Conservation (phyloP, 2,888 invertebrate species). For the Carabus problematicus region DNA sequence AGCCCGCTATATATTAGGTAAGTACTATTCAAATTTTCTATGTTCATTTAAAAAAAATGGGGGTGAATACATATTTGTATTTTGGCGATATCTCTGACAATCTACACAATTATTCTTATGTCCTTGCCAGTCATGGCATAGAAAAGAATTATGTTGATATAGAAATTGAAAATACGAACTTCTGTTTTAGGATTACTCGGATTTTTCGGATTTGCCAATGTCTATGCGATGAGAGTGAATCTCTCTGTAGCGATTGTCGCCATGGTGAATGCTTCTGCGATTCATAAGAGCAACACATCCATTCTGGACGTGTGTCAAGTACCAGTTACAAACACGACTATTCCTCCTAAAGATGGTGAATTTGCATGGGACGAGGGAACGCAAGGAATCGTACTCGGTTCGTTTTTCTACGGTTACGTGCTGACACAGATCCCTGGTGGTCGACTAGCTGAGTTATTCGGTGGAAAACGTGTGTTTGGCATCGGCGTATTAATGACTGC, state of each 20-base stretch:
- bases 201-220: constrained; percentile 86
- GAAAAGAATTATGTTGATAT: too few species aligned
- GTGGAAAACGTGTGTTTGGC: constrained; percentile 88
- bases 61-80: too few species aligned
- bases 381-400: constrained; percentile 81
- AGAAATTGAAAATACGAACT: too few species aligned
- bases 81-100: too few species aligned
- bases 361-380: constrained; percentile 81
- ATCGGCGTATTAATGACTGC: constrained; percentile 82
- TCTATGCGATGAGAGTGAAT: constrained; percentile 90
- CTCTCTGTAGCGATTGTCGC: constrained; percentile 94
- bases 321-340: constrained; percentile 58
- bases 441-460: constrained; percentile 82
- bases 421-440: constrained; percentile 84
- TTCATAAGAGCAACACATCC: constrained; percentile 65
- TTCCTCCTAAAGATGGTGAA: constrained; percentile 66
- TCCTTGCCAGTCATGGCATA: too few species aligned
- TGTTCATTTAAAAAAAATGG: too few species aligned
- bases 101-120: too few species aligned
- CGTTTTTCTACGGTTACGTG: constrained; percentile 86
- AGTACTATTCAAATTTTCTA: not conserved
- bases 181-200: constrained; percentile 78
- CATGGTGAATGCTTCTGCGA: constrained; percentile 83
- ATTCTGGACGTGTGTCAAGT: constrained; percentile 69
- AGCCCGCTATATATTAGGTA: constrained; percentile 77